A percentile compares a stretch with the other conserved stretches of the same genome.
These are phyloP conservation scores for Gobiocypris rarus DNA, from an alignment of 2,113 vertebrate genomes.

Conservation along the genomic window DNA sequence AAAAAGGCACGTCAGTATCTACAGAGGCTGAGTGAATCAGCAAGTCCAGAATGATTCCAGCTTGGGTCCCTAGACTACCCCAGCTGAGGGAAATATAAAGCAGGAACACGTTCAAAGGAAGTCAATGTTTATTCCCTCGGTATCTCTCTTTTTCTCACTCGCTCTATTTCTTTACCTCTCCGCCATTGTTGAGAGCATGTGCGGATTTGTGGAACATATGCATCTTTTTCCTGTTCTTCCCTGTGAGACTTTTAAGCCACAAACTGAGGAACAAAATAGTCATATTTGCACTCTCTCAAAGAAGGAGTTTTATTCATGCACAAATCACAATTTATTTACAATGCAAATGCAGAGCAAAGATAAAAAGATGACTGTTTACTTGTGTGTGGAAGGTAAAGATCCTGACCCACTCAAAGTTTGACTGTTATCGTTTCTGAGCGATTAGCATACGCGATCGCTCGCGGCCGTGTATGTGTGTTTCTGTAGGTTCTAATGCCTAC, in stretches of 20 bases:
- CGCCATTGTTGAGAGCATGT: conserved; percentile 8
- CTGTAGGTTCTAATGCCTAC: conserved; percentile 6
- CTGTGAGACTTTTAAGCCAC: not conserved
- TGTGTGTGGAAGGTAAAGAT: conserved; percentile 56
- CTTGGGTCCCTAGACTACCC: conserved; percentile 16
- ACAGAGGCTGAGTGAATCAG: conserved; percentile 29
- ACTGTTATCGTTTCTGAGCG: not conserved
- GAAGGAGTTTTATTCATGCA: conserved; percentile 63
- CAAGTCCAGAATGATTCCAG: conserved; percentile 40
- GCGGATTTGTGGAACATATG: conserved; percentile 3
- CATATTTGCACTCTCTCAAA: conserved; percentile 43
- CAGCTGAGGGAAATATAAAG: conserved; percentile 42
- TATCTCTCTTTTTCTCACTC: conserved; percentile 28
- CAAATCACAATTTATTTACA: conserved; percentile 64
- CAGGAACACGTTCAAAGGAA: conserved; percentile 35
- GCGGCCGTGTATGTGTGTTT: not conserved
- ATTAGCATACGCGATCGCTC: conserved; percentile 21
- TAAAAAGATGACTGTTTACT: conserved; percentile 57
- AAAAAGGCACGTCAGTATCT: conserved; percentile 14
- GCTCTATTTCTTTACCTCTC: conserved; percentile 19
- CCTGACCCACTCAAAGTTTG: conserved; percentile 52
- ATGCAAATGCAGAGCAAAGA: conserved; percentile 64
- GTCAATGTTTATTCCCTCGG: conserved; percentile 46
- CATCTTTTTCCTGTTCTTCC: not conserved
- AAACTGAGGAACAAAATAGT: conserved; percentile 45